A percentile compares a stretch with the other conserved stretches of the same genome.
phyloP scores from a whole-genome alignment of 1,140 invertebrate genomes.

The Wiebesia pumilae region DNA sequence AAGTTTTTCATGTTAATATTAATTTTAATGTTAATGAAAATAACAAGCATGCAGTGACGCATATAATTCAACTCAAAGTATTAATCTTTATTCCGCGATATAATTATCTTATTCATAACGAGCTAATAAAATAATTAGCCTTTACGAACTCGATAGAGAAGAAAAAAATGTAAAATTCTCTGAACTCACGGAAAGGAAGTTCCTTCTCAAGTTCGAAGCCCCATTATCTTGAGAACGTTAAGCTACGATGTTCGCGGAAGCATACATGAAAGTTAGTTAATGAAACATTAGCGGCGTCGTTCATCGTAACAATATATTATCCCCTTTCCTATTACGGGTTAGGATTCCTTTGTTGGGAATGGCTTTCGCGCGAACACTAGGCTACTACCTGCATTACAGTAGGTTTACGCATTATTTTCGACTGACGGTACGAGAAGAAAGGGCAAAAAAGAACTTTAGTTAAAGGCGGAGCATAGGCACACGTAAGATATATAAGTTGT shows the following conservation, averaged over 20 bases:
- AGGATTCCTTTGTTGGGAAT: slow-evolving; percentile 19
- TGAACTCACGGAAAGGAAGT: slow-evolving; percentile 21
- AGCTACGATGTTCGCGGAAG: slow-evolving; percentile 18
- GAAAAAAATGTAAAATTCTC: slow-evolving; percentile 23
- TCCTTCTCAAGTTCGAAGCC: slow-evolving; percentile 29
- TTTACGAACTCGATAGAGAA: neutral
- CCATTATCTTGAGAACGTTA: slow-evolving; percentile 43
- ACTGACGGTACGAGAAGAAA: neutral
- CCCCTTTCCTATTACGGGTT: neutral
- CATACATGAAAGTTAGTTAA: slow-evolving; percentile 50
- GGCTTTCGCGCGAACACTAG: neutral
- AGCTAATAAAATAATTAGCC: slow-evolving; percentile 34
- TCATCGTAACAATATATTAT: slow-evolving; percentile 44
- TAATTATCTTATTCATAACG: neutral
- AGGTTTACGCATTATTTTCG: neutral
- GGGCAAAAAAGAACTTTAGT: too few relatives aligned
- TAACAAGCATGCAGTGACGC: neutral
- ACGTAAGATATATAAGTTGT: neutral
- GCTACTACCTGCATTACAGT: neutral
- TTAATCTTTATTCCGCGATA: neutral
- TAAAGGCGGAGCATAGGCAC: too few relatives aligned
- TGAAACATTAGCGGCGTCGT: slow-evolving; percentile 46
- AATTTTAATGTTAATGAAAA: neutral
- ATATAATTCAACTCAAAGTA: neutral
- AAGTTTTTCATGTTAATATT: neutral